phyloP scores from a whole-genome alignment of 2,888 invertebrate genomes.

The Dichetophora obliterata region DNA sequence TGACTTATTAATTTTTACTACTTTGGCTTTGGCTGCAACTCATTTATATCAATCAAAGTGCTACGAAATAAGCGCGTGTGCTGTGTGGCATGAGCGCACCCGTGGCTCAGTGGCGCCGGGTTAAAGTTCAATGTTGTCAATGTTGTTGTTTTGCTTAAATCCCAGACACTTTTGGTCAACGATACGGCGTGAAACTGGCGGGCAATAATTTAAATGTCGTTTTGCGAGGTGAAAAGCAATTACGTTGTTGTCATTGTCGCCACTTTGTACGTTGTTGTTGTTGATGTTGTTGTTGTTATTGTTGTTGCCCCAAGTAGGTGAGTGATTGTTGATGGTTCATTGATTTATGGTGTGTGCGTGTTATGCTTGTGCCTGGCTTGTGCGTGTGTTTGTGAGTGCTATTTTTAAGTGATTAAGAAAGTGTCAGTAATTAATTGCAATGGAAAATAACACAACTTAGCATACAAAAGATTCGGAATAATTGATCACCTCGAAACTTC shows the following conservation, averaged over 20 bases:
- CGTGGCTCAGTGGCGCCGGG: no score
- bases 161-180: constrained; percentile 12
- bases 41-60: constrained; percentile 23
- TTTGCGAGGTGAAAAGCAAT: constrained; percentile 35
- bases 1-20: constrained; percentile 16
- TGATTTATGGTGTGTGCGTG: constrained; percentile 30
- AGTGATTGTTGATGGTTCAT: constrained; percentile 36
- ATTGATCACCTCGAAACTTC: no score
- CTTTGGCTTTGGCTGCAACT: neutral
- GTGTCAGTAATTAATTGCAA: no score
- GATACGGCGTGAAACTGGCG: constrained; percentile 30
- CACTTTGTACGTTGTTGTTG: neutral
- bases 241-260: constrained; percentile 20
- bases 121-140: neutral
- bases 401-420: no score
- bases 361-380: no score
- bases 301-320: neutral
- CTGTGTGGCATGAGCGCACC: neutral
- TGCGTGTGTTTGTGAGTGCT: no score
- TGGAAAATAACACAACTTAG: no score
- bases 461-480: no score
- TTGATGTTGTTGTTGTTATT: neutral
- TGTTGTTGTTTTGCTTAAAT: neutral
- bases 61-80: neutral
- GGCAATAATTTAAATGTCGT: constrained; percentile 36